Evolutionary conservation across 2,797 vertebrate species (phyloP).

Genomic region (Luscinia megarhynchos): DNA sequence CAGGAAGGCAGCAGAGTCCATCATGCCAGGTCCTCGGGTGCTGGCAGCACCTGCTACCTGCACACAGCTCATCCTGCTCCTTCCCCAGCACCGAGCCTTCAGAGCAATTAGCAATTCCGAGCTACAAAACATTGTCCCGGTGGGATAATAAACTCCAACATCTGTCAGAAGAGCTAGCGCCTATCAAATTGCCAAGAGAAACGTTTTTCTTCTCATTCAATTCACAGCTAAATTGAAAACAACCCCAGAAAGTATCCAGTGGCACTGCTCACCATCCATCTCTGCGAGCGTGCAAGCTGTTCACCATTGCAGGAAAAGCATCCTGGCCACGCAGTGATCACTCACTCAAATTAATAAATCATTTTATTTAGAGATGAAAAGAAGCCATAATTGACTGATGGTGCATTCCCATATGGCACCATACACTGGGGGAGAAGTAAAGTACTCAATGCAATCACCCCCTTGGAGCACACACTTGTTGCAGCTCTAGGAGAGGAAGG

Average conservation of each 20-base stretch:
- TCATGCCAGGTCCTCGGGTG: neutral
- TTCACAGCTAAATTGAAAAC: slow-evolving; percentile 81
- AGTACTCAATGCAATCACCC: neutral
- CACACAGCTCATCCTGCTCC: slow-evolving; percentile 31
- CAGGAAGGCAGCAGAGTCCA: neutral
- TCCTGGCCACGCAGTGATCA: slow-evolving; percentile 67
- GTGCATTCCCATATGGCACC: slow-evolving; percentile 54
- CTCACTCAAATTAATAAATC: slow-evolving; percentile 83
- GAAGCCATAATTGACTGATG: slow-evolving; percentile 74
- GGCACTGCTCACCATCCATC: slow-evolving; percentile 68
- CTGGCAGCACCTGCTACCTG: neutral
- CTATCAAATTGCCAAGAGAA: slow-evolving; percentile 82
- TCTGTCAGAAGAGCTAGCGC: slow-evolving; percentile 80
- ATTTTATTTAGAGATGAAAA: slow-evolving; percentile 78
- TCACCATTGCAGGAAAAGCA: slow-evolving; percentile 66
- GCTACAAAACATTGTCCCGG: slow-evolving; percentile 73
- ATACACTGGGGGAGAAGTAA: neutral
- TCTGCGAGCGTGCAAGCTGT: slow-evolving; percentile 77
- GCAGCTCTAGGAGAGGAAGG: neutral
- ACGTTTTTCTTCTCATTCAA: slow-evolving; percentile 81
- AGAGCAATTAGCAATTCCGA: slow-evolving; percentile 79
- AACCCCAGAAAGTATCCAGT: slow-evolving; percentile 77
- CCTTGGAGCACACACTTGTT: slow-evolving; percentile 9
- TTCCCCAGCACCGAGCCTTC: slow-evolving; percentile 39
- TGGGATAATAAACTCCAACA: slow-evolving; percentile 81